Base-by-base conservation (phyloP, 2,113 vertebrate species). In the Ornithorhynchus anatinus region DNA sequence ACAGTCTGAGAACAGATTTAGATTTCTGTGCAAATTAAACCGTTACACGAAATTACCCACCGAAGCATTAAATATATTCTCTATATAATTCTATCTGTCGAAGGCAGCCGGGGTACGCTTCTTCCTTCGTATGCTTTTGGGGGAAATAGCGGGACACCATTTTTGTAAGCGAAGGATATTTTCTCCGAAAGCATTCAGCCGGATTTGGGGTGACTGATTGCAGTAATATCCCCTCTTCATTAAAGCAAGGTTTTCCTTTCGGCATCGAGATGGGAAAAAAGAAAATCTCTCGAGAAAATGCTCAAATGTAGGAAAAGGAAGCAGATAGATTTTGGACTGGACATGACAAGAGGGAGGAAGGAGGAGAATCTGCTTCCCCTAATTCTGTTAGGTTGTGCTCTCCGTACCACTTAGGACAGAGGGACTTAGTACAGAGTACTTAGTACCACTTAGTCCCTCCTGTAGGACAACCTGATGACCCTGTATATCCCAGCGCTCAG, bases 1-100 rank as follows among this genome's bases (percentile, higher is more conserved):
- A 84, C 56, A 86, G 75, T 81, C 76, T 51, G 84, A 60, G 75
- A 91, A 81, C 25, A 84, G 82, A 87, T 89, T 87, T 75, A 88
- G 67, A 84, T 89, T 92, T 88, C 77, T 81, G 71, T 79, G 54
- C 85, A 91, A 92, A 90, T 89, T 89, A 88, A 89, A 84, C 75
- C 79, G 80, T 79, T 82, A 72, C 67, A 40, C 60, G 70, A 2
- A 53, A 56, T 31, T 87, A 80, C 72, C 59, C 79, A 81, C 51
- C 78, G 81, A 84, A 72, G 86, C 81, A 71, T 88, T 87, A 90
- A 90, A 83, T 82, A 72, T 68, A 73, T 69, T 81, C 74, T 86
- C 43, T 54, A 25, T 51, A 58, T 86, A 84, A 89, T 88, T 81
- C 39, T 78, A 75, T 81, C 82, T 85, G 64, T 40, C 74, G 84